Conservation (phyloP, 2,888 invertebrate genomes). For the Poecilus cupreus region DNA sequence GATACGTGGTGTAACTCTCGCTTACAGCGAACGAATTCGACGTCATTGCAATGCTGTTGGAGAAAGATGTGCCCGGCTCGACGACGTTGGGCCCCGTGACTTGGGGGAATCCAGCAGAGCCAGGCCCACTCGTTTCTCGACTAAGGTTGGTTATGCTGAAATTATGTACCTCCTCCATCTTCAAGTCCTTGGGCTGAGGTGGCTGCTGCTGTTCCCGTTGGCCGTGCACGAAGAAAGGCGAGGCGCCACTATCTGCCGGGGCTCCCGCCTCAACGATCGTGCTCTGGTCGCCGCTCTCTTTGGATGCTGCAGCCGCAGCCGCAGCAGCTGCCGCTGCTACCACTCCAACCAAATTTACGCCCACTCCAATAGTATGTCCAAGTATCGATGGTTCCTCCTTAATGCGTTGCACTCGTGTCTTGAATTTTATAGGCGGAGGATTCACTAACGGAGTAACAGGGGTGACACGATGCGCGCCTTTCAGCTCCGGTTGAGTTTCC, state of each 20-base stretch:
- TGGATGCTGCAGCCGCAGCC: neutral
- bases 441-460: constrained; percentile 70
- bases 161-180: constrained; percentile 62
- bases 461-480: constrained; percentile 72
- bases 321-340: constrained; percentile 31
- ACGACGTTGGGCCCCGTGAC: neutral
- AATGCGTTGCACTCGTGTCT: constrained; percentile 68
- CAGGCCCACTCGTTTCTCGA: constrained; percentile 56
- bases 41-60: constrained; percentile 42
- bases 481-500: constrained; percentile 71
- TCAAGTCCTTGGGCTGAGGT: constrained; percentile 50
- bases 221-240: constrained; percentile 59
- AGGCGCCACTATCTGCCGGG: neutral
- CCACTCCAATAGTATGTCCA: constrained; percentile 51
- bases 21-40: constrained; percentile 50
- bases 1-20: constrained; percentile 55
- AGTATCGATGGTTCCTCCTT: constrained; percentile 53
- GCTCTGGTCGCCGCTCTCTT: neutral
- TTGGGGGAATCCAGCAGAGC: neutral
- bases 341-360: neutral
- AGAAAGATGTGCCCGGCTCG: constrained; percentile 51
- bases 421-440: constrained; percentile 71
- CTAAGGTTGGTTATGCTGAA: constrained; percentile 60
- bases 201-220: neutral
- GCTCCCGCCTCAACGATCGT: no score